Evolutionary conservation across 2,888 invertebrate species (phyloP), one percentile per base, ranked within the genome.

Genomic region (Acleris laterana): DNA sequence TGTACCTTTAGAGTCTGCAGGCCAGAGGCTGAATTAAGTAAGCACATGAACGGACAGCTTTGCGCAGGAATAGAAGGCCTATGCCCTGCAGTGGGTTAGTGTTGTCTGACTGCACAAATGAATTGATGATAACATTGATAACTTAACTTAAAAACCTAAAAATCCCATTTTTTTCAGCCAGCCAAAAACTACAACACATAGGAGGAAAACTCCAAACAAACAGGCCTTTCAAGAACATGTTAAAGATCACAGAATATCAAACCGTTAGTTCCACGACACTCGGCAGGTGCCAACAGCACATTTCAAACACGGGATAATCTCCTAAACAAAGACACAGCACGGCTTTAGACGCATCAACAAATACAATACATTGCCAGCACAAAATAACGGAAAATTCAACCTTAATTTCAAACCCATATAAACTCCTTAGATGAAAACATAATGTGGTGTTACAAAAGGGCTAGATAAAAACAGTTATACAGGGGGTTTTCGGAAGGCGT

Each of bases 391-490:
- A 42, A 65, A 28, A 25, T n/a, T 55, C 19, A 28, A 49, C 25
- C 25, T 44, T 60, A 65, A 42, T 42, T 1, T 5, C 20, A 46
- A 28, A 1, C 16, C 11, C n/a, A 55, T 42, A 60, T 19, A 42
- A 5, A 4, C 38, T 1, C 19, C 7, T 13, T 2, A 22, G 5
- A 1, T 19, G 52, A 25, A 44, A 16, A 32, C 32, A 1, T 19
- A 5, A 32, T 1, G n/a, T 22, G 60, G 38, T 17, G 20, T 32
- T 48, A 49, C 48, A 62, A 60, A 56, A 71, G 64, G 71, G 72
- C 63, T 72, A 71, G 72, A 71, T 71, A 74, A 72, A 74, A 76
- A 82, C 79, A 78, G 80, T 81, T 83, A 81, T 69, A 70, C 71
- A 38, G 38, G 53, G 68, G 69, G 64, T 25, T 63, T 69, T 63